Evolutionary conservation across 2,888 invertebrate species (phyloP), one percentile per base, ranked within the genome.

Genomic region (Pristionchus fissidentatus): DNA sequence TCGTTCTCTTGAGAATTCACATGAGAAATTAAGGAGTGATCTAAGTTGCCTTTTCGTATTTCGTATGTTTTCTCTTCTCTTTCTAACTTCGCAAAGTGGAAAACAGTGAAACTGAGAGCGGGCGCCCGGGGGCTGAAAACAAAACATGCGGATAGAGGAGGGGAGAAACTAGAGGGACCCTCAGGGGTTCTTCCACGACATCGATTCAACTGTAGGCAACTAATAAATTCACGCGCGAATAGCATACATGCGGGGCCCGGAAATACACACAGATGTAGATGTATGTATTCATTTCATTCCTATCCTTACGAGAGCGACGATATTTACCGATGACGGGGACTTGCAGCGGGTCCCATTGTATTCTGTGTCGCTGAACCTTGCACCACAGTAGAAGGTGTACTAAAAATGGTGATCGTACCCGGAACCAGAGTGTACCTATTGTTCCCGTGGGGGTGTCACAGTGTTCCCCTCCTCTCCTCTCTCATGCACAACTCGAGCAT

Each of bases 91-190:
- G 57, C 29, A 29, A 26, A 62, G 62, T 62, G 62, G 62, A 62
- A 62, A 62, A 62, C 62, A 62, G 62, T 62, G 62, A 62, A 62
- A 62, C 62, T 32, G 62, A 35, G 35, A n/a, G n/a, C n/a, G n/a
- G n/a, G n/a, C n/a, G n/a, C n/a, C n/a, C n/a, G n/a, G n/a, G n/a
- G n/a, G n/a, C n/a, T n/a, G n/a, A n/a, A n/a, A n/a, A n/a, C n/a
- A n/a, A n/a, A n/a, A n/a, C n/a, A n/a, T n/a, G n/a, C n/a, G n/a
- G n/a, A n/a, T n/a, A n/a, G 62, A 35, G 26, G 62, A 35, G 26
- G 62, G 22, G 62, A 62, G 26, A 62, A 62, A 19, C 15, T 32
- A 62, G 32, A 26, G 19, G 62, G 62, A 35, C 35, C 62, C 62
- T 62, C 62, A 19, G 35, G 26, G 1, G 62, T 15, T 15, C 15